Percentiles rank a stretch among this genome's conserved stretches.
These are phyloP conservation scores for Ormyrus labotus DNA, from an alignment of 2,888 invertebrate genomes.

Conservation along the genomic window DNA sequence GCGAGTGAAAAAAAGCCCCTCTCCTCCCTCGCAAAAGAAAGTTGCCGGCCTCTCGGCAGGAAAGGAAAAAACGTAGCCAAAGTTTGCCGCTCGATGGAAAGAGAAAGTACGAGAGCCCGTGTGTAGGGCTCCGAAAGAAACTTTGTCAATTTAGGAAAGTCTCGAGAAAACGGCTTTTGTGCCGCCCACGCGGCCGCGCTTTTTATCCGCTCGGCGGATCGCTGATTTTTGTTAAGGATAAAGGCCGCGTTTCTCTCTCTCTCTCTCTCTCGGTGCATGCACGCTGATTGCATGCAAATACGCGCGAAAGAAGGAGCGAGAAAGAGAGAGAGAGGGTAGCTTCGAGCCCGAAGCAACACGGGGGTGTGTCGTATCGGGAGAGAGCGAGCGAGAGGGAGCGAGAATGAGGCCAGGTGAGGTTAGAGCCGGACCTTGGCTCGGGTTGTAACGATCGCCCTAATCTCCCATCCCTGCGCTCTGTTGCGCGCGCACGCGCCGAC, in stretches of 20 bases:
- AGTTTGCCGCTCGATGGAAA: background rate
- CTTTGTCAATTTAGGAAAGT: slow-evolving; percentile 37
- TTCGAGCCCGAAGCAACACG: slow-evolving; percentile 18
- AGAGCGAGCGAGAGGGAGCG: background rate
- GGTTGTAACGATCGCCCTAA: slow-evolving; percentile 59
- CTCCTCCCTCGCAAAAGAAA: too few species aligned
- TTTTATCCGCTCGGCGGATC: background rate
- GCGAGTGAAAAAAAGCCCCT: too few species aligned
- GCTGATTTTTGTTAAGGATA: slow-evolving; percentile 36
- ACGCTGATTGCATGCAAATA: slow-evolving; percentile 52
- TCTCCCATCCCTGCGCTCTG: slow-evolving; percentile 31
- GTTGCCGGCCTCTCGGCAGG: too few species aligned
- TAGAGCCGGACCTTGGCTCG: slow-evolving; percentile 54
- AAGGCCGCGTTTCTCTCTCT: background rate
- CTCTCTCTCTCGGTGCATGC: slow-evolving; percentile 4
- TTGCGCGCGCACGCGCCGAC: slow-evolving; percentile 9
- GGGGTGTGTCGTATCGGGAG: slow-evolving; percentile 1
- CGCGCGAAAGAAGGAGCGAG: background rate
- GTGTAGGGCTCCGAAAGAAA: background rate
- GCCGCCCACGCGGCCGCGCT: background rate
- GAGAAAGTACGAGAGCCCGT: background rate
- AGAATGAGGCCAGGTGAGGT: slow-evolving; percentile 54
- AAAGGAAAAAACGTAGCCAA: background rate
- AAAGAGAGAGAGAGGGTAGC: slow-evolving; percentile 7
- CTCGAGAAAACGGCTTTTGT: background rate